Conservation (phyloP, 2,113 vertebrate species). For the Hemiscyllium ocellatum region DNA sequence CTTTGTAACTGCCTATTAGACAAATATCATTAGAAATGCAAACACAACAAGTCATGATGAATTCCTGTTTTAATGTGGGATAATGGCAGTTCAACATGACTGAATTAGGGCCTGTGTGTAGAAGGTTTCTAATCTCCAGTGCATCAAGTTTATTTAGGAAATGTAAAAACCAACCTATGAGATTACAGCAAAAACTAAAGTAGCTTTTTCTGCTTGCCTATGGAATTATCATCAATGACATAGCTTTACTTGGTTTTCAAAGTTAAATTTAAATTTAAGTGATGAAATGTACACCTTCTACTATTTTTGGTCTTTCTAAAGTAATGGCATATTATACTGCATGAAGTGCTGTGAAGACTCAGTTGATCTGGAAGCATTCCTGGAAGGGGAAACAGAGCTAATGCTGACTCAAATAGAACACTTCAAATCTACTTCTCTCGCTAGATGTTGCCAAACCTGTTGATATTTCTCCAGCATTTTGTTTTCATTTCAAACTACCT, state of each 20-base stretch:
- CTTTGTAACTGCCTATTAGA: neutral
- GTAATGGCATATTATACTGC: neutral
- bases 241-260: neutral
- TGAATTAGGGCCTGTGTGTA: neutral
- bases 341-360: too few relatives aligned
- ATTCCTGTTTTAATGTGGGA: neutral
- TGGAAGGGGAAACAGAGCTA: too few relatives aligned
- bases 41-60: neutral
- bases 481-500: too few relatives aligned
- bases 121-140: neutral
- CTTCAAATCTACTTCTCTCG: too few relatives aligned
- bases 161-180: neutral
- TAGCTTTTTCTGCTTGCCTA: neutral
- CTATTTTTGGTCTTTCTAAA: neutral
- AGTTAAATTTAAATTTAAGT: constrained; percentile 1
- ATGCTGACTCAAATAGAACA: too few relatives aligned
- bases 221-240: neutral
- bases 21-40: neutral
- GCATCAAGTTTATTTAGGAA: constrained; percentile 1
- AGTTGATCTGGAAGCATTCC: too few relatives aligned
- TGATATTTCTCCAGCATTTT: too few relatives aligned
- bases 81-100: neutral
- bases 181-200: neutral
- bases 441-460: too few relatives aligned
- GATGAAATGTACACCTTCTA: neutral